Percentiles rank a stretch among this genome's conserved stretches.
Evolutionary conservation across 2,888 invertebrate species (phyloP).

Genomic region (Nasonia oneida): DNA sequence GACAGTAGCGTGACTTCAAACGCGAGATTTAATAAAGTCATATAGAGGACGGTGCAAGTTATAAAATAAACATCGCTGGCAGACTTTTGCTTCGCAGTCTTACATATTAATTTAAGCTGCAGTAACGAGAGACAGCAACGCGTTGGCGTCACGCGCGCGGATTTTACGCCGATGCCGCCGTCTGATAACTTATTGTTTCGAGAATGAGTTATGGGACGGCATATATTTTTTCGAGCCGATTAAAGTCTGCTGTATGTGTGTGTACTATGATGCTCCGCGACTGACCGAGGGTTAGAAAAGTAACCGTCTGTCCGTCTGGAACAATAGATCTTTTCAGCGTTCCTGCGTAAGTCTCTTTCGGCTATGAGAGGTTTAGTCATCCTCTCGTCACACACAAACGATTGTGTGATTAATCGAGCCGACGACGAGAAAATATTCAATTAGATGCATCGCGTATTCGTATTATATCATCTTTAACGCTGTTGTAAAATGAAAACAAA

Average conservation of each 20-base stretch:
- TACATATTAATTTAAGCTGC: constrained; percentile 48
- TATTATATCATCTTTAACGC: not conserved
- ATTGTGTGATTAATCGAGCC: constrained; percentile 14
- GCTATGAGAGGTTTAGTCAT: constrained; percentile 3
- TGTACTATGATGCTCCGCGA: not conserved
- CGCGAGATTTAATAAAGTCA: not conserved
- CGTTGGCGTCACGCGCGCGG: constrained; percentile 40
- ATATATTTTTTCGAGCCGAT: constrained; percentile 46
- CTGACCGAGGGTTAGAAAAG: constrained; percentile 22
- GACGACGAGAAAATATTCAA: not conserved
- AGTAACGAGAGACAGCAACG: not conserved
- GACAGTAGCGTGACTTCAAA: not conserved
- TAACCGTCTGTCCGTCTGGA: not conserved
- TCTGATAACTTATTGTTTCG: constrained; percentile 47
- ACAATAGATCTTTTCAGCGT: constrained; percentile 41
- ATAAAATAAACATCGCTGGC: not conserved
- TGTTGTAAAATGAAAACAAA: not conserved
- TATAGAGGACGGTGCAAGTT: not conserved
- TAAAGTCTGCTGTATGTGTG: constrained; percentile 7
- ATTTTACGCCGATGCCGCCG: constrained; percentile 33
- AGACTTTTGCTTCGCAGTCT: not conserved
- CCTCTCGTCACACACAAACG: not conserved
- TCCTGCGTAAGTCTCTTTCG: constrained; percentile 16
- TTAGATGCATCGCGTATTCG: not conserved
- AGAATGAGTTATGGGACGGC: constrained; percentile 40